Conservation (phyloP, 2,113 vertebrate genomes). For the Corydoras sp. region DNA sequence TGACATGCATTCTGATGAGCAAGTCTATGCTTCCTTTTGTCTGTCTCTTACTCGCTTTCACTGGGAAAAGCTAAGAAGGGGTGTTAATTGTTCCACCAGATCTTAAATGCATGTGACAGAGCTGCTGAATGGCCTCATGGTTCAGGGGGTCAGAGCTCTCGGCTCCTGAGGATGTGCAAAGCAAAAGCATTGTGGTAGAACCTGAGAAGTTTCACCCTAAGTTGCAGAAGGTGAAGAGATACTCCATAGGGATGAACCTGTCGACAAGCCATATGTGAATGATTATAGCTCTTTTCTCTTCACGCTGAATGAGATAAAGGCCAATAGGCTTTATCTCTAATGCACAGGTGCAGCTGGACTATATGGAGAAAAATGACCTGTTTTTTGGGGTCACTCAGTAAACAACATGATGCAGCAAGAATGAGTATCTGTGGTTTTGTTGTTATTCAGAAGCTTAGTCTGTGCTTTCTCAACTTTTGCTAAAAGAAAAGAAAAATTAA, state of each 20-base stretch:
- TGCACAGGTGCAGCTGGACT: constrained; percentile 46
- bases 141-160: constrained; percentile 36
- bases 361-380: constrained; percentile 48
- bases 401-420: constrained; percentile 44
- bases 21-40: constrained; percentile 10
- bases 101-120: constrained; percentile 27
- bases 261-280: constrained; percentile 57
- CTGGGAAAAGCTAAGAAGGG: constrained; percentile 15
- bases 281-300: constrained; percentile 38
- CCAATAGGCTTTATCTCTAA: constrained; percentile 36
- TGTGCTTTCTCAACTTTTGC: constrained; percentile 37
- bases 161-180: constrained; percentile 39
- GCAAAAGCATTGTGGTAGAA: constrained; percentile 23
- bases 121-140: constrained; percentile 30
- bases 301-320: constrained; percentile 46
- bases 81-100: constrained; percentile 42
- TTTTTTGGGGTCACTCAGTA: constrained; percentile 49
- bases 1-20: constrained; percentile 26
- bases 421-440: constrained; percentile 48
- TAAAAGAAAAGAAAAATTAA: constrained; percentile 29
- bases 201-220: constrained; percentile 20
- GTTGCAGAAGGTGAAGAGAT: constrained; percentile 30
- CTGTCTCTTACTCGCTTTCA: constrained; percentile 11
- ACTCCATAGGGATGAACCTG: constrained; percentile 32
- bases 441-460: constrained; percentile 26